Percentiles rank a stretch among this genome's conserved stretches.
These are phyloP conservation scores for Lordiphosa mommai DNA, from an alignment of 1,140 invertebrate genomes.

Conservation along the genomic window DNA sequence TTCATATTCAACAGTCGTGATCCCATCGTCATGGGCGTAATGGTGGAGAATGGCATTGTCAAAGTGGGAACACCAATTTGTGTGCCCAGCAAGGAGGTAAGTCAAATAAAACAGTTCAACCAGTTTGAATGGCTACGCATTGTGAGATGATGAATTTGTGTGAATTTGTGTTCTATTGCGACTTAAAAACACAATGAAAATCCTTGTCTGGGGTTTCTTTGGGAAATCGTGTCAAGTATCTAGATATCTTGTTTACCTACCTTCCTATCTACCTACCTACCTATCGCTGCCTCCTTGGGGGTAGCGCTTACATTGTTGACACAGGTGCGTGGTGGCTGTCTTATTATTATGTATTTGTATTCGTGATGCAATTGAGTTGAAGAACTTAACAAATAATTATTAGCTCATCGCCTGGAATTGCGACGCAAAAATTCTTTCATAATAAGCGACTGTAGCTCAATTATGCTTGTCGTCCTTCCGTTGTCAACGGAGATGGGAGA, in stretches of 20 bases:
- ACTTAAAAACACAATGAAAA: constrained; percentile 50
- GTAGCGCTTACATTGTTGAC: constrained; percentile 65
- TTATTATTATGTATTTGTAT: constrained; percentile 12
- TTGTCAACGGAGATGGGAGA: constrained; percentile 9
- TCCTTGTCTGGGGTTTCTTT: constrained; percentile 51
- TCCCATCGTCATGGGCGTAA: constrained; percentile 98
- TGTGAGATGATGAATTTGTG: constrained; percentile 8
- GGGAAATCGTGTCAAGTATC: constrained; percentile 72
- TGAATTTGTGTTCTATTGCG: constrained; percentile 36
- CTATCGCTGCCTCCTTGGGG: constrained; percentile 29
- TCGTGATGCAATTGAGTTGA: constrained; percentile 53
- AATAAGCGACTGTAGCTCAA: constrained; percentile 34
- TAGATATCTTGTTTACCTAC: constrained; percentile 26
- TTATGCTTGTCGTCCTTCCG: constrained; percentile 54
- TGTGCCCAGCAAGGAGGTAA: constrained; percentile 96
- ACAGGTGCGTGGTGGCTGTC: constrained; percentile 56
- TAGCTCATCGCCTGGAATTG: constrained; percentile 49
- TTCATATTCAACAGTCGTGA: constrained; percentile 98
- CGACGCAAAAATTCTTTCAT: constrained; percentile 47
- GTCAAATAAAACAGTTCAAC: constrained; percentile 42
- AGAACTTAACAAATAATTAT: constrained; percentile 40
- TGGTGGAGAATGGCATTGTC: constrained; percentile 96
- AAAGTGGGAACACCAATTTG: constrained; percentile 98
- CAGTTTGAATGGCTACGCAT: constrained; percentile 40
- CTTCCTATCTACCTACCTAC: neutral